Base-by-base conservation (phyloP, 2,113 vertebrate genomes). In the Emydura subglobosa region DNA sequence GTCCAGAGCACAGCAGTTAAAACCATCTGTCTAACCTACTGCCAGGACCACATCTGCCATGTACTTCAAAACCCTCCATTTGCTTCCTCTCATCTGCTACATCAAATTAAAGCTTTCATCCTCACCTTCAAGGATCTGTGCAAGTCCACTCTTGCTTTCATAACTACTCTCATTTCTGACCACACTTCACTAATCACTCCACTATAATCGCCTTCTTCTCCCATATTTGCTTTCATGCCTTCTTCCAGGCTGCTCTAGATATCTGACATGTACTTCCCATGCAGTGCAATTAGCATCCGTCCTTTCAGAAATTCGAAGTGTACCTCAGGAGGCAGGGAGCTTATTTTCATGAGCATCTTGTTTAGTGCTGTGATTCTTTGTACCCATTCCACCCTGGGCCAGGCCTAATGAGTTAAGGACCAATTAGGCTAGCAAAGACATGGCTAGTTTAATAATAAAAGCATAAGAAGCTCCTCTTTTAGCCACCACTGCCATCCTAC, bases 241-340 rank as follows among this genome's bases (percentile, higher is more conserved):
- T 72, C 87, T 51, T 87, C 76, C 74, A 80, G 47, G 1, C 51
- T 39, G 31, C 3, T 80, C 49, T 91, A 8, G 0, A 5, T 39
- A 83, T 42, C 65, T 86, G 88, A 50, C 7, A 47, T 29, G 22
- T 68, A 3, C 13, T 31, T 88, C 65, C 79, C 78, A 72, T 24
- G 31, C 17, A 19, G 2, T 39, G 6, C 1, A 0, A 7, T 51
- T 22, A 34, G 4, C 24, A 50, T 0, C 5, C 44, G 31, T 27
- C 2, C 44, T 1, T 39, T 2, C 3, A 59, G 47, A 6, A 25
- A 1, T 14, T 12, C 11, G 72, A 1, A 0, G 13, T 44, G 51
- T 68, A 5, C 34, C n/a, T 72, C 8, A 39, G 65, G 4, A 81
- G 10, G 1, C 86, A 74, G 87, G 54, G 51, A 49, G 76, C 47